Base-by-base conservation (phyloP, 2,888 invertebrate genomes). In the Mythimna pallens region DNA sequence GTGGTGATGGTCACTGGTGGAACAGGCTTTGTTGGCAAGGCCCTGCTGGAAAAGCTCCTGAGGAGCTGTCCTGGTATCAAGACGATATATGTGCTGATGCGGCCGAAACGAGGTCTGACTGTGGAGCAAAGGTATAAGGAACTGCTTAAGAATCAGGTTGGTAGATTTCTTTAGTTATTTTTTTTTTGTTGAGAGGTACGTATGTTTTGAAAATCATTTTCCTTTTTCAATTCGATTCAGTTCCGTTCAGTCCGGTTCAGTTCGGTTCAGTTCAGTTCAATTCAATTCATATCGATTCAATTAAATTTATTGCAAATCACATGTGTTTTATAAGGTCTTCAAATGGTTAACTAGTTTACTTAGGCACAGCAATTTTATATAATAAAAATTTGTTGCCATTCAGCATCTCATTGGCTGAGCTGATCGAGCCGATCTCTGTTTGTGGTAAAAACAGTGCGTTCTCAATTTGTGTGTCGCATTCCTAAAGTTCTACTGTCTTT, bases 11-110 rank as follows among this genome's bases (percentile, higher is more conserved):
- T 97, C 55, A 97, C 97, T 30, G 98, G 98, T 34, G 88, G 88
- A 0, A 93, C 92, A 0, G 99, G 99, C n/a, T 99, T 99, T 92
- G 97, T 99, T 65, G 99, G 99, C 50, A 99, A 99, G 94, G 99
- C 99, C 0, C 95, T 99, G 3, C 95, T 99, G 76, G 99, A 99
- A 94, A 99, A 99, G 92, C 96, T 99, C 14, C 96, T 99, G 34
- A 97, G 99, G 89, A 98, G 98, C 69, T 99, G 99, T 92, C 97
- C 98, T 0, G 97, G 97, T 3, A 96, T 99, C 22, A 97, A 97
- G 55, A 97, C 97, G 14, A 97, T 99, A 69, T 99, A 98, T 90
- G 94, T 99, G 63, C 96, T 99, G 78, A 97, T 99, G 91, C 96
- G 99, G 76, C 96, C 97, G 0, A 98, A 98, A 90, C 93, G 97